These are phyloP conservation scores for Melinaea menophilus DNA, from an alignment of 2,888 invertebrate genomes.

Conservation along the genomic window DNA sequence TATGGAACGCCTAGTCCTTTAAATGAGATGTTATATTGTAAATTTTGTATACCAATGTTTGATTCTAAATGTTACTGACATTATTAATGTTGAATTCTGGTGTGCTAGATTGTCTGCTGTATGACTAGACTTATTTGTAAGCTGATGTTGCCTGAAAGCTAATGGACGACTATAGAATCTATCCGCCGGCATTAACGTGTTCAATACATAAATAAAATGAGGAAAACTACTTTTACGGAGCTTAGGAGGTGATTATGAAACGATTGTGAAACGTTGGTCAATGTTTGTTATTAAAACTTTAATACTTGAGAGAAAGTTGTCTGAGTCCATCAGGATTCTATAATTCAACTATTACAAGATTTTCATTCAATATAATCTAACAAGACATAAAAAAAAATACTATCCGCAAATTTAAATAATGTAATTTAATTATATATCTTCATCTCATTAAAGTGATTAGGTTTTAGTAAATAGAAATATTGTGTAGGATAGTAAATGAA, in stretches of 20 bases:
- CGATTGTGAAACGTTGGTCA: too few species aligned
- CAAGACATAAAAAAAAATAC: not conserved
- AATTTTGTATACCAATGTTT: not conserved
- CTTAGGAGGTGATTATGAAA: not conserved
- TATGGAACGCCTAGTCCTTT: slow-evolving; percentile 28
- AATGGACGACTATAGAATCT: not conserved
- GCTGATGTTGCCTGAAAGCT: not conserved
- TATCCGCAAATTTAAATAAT: not conserved
- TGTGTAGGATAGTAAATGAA: slow-evolving; percentile 30
- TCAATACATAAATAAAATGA: slow-evolving; percentile 2
- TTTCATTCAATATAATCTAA: too few species aligned
- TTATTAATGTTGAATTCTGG: not conserved
- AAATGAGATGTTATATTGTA: slow-evolving; percentile 18
- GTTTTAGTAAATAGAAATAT: slow-evolving; percentile 28
- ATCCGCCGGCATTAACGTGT: slow-evolving; percentile 1
- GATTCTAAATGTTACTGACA: not conserved
- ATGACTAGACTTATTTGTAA: not conserved
- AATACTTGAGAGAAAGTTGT: too few species aligned
- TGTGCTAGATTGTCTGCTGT: slow-evolving; percentile 1
- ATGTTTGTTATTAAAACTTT: too few species aligned
- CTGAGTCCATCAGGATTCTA: too few species aligned
- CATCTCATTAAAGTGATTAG: slow-evolving; percentile 29
- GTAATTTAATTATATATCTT: slow-evolving; percentile 1
- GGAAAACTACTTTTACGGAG: slow-evolving; percentile 1
- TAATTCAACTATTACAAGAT: too few species aligned